These are phyloP conservation scores for Chloroceryle aenea DNA, from an alignment of 2,113 vertebrate species.

Conservation along the genomic window DNA sequence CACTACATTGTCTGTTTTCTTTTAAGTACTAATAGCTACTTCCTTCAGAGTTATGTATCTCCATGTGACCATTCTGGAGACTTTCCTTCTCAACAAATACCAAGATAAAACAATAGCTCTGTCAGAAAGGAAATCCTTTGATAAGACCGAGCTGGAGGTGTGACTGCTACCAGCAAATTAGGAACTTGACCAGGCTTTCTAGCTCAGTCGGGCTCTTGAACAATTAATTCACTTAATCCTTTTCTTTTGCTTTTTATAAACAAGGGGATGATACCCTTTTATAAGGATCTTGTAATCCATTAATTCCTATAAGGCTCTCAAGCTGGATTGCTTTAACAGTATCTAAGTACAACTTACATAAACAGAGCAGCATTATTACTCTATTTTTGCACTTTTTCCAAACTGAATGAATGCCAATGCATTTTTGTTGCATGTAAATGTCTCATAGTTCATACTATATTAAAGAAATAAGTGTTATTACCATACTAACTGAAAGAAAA, in stretches of 20 bases:
- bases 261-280: neutral
- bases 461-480: neutral
- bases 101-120: neutral
- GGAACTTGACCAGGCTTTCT: neutral
- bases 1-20: neutral
- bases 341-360: neutral
- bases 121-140: conserved; percentile 8
- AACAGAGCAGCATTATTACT: neutral
- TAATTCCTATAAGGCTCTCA: neutral
- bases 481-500: neutral
- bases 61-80: neutral
- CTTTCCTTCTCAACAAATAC: neutral
- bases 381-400: neutral
- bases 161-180: neutral
- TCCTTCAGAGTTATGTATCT: neutral
- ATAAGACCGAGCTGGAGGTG: neutral
- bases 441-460: neutral
- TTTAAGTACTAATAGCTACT: neutral
- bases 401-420: neutral
- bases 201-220: neutral
- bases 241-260: neutral
- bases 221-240: neutral
- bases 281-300: neutral
- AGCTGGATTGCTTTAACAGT: neutral
- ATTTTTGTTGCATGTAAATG: neutral